Conservation (phyloP, 2,888 invertebrate genomes). For the Smittia aterrima region DNA sequence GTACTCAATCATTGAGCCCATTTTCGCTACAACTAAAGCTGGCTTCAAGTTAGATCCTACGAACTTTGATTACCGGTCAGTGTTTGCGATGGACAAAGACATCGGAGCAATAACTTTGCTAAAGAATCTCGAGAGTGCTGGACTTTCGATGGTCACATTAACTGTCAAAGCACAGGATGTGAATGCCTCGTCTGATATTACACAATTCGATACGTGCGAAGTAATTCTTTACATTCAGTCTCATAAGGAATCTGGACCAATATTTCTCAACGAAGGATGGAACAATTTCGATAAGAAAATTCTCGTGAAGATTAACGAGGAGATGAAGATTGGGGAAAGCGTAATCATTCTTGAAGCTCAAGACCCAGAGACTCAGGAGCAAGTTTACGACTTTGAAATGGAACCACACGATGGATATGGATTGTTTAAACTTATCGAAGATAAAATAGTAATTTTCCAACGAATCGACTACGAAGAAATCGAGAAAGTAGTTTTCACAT, state of each 20-base stretch:
- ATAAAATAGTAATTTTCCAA: slow-evolving; percentile 70
- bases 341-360: slow-evolving; percentile 67
- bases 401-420: slow-evolving; percentile 57
- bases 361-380: slow-evolving; percentile 65
- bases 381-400: slow-evolving; percentile 62
- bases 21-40: slow-evolving; percentile 70
- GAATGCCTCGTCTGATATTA: slow-evolving; percentile 66
- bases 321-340: slow-evolving; percentile 71
- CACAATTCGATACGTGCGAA: slow-evolving; percentile 65
- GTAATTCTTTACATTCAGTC: slow-evolving; percentile 77
- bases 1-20: slow-evolving; percentile 67
- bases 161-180: slow-evolving; percentile 67
- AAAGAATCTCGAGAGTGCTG: slow-evolving; percentile 26
- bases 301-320: slow-evolving; percentile 68
- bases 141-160: slow-evolving; percentile 58
- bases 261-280: slow-evolving; percentile 72
- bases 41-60: slow-evolving; percentile 66
- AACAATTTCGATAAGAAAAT: slow-evolving; percentile 67
- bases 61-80: slow-evolving; percentile 63
- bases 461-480: slow-evolving; percentile 75
- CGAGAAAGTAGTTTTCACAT: slow-evolving; percentile 59
- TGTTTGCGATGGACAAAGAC: slow-evolving; percentile 68
- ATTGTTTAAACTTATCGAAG: slow-evolving; percentile 63
- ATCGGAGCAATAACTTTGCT: slow-evolving; percentile 62
- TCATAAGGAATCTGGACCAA: slow-evolving; percentile 72